A percentile compares a stretch with the other conserved stretches of the same genome.
These are phyloP conservation scores for Melanaphis sacchari DNA, from an alignment of 1,140 invertebrate species.

Conservation along the genomic window DNA sequence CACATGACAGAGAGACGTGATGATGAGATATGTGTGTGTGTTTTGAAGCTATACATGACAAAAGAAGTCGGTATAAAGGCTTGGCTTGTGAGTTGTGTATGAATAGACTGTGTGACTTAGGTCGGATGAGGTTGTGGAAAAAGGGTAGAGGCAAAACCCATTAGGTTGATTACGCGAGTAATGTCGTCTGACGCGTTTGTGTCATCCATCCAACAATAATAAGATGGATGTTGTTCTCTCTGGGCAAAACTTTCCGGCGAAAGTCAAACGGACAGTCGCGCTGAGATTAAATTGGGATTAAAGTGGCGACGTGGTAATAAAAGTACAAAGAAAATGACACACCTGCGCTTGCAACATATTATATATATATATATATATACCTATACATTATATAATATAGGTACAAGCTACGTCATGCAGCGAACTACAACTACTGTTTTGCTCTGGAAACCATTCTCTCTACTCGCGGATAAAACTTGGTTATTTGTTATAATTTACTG, in stretches of 20 bases:
- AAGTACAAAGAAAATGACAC: background rate
- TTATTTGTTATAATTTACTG: no score
- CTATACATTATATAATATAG: background rate
- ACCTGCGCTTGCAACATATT: background rate
- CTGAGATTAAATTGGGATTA: conserved; percentile 47
- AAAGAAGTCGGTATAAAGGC: background rate
- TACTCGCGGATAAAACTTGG: no score
- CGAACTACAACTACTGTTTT: background rate
- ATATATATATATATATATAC: background rate
- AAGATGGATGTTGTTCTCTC: conserved; percentile 51
- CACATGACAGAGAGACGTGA: background rate
- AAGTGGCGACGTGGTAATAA: conserved; percentile 48
- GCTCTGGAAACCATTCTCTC: no score
- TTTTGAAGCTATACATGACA: background rate
- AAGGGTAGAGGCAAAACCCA: background rate
- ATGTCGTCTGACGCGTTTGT: conserved; percentile 44
- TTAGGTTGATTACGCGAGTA: conserved; percentile 51
- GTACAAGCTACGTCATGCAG: background rate
- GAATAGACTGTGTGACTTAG: background rate
- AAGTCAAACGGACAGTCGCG: conserved; percentile 47
- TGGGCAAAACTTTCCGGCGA: conserved; percentile 37
- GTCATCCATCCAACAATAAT: conserved; percentile 30
- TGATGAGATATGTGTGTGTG: background rate
- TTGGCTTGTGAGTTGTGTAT: background rate
- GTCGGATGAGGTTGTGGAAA: no score